A percentile compares a stretch with the other conserved stretches of the same genome.
These are phyloP conservation scores for Lasioglossum albipes DNA, from an alignment of 1,140 invertebrate genomes.

Conservation along the genomic window DNA sequence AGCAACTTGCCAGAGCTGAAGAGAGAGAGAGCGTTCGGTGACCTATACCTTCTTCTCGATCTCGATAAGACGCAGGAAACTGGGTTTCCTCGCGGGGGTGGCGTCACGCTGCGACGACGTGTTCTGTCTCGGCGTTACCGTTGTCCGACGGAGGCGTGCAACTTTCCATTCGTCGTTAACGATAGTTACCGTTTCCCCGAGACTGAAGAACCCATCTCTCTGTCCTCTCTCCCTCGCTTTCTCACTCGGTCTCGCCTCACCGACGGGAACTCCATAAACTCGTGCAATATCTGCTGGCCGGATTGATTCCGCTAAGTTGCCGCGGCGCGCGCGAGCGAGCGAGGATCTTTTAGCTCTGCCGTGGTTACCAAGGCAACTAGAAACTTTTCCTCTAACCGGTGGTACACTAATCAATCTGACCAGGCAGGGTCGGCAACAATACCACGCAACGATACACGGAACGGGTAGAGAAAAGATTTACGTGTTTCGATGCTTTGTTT, in stretches of 20 bases:
- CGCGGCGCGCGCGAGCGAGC: no score
- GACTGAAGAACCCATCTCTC: no score
- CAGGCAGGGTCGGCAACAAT: no score
- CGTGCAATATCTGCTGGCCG: constrained; percentile 8
- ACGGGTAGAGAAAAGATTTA: background rate
- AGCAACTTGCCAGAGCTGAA: constrained; percentile 25
- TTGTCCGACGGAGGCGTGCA: background rate
- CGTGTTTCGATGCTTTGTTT: background rate
- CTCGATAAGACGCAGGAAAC: constrained; percentile 11
- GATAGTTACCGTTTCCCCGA: background rate
- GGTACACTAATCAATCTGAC: constrained; percentile 36
- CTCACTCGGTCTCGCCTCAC: no score
- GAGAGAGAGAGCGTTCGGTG: background rate
- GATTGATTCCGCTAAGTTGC: constrained; percentile 10
- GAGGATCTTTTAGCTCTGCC: constrained; percentile 2
- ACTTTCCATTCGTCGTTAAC: constrained; percentile 20
- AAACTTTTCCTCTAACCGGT: constrained; percentile 14
- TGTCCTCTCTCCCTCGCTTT: no score
- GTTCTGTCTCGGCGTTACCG: no score
- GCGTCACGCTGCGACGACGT: background rate
- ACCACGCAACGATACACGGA: constrained; percentile 1
- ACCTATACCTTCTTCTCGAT: background rate
- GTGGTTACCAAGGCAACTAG: constrained; percentile 23
- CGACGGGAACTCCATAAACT: constrained; percentile 14
- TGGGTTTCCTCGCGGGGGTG: background rate